Conservation (phyloP, 2,888 invertebrate genomes). For the Tetheella fluctuosa region DNA sequence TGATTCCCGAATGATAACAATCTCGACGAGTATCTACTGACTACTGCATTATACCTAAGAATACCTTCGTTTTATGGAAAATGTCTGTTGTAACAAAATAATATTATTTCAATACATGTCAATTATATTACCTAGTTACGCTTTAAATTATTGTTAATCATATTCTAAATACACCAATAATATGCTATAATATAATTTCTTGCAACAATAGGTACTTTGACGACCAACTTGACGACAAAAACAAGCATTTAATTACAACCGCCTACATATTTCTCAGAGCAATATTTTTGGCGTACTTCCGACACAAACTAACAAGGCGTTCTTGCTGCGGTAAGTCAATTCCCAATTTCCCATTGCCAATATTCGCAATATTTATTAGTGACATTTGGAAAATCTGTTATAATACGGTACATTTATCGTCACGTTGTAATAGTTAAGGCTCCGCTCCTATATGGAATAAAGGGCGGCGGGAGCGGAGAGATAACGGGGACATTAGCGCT, state of each 20-base stretch:
- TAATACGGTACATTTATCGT: slow-evolving; percentile 30
- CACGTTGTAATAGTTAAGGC: slow-evolving; percentile 36
- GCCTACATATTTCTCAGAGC: background rate
- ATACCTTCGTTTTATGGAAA: slow-evolving; percentile 1
- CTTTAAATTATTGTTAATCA: background rate
- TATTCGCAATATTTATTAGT: slow-evolving; percentile 16
- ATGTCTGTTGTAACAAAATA: slow-evolving; percentile 13
- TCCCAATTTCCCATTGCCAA: background rate
- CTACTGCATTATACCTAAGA: slow-evolving; percentile 7
- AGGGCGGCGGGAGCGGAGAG: slow-evolving; percentile 39
- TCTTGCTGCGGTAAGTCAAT: background rate
- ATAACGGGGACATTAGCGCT: slow-evolving; percentile 68
- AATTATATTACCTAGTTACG: background rate
- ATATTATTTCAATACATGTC: slow-evolving; percentile 1
- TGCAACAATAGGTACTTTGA: background rate
- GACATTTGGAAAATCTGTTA: slow-evolving; percentile 21
- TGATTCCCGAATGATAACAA: slow-evolving; percentile 77
- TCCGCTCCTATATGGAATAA: slow-evolving; percentile 44
- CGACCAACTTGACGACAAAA: background rate
- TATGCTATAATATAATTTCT: background rate
- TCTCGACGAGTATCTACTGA: slow-evolving; percentile 48
- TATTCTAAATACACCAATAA: background rate
- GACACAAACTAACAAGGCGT: background rate
- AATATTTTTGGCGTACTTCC: background rate
- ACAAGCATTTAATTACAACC: background rate